Conservation (phyloP, 2,113 vertebrate species). For the Ceyx melanurus region DNA sequence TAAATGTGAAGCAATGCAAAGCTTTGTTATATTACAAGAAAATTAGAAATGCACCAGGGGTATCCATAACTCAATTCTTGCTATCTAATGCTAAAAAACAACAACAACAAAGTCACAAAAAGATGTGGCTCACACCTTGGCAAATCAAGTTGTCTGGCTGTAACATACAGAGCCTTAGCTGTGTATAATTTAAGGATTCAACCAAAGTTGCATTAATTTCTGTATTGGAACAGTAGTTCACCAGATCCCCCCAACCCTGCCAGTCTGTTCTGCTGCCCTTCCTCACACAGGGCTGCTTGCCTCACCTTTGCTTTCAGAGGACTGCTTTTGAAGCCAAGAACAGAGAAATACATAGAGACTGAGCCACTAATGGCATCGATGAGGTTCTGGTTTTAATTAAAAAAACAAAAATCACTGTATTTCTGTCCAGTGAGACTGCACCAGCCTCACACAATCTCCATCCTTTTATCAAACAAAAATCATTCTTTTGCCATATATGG, state of each 20-base stretch:
- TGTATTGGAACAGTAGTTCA: neutral
- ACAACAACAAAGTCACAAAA: neutral
- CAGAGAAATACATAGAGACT: neutral
- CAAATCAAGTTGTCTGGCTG: neutral
- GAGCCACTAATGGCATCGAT: neutral
- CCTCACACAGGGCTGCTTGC: neutral
- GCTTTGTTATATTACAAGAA: neutral
- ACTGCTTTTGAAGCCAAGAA: neutral
- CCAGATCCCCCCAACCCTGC: neutral
- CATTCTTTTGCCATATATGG: neutral
- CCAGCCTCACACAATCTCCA: neutral
- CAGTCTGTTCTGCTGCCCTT: neutral
- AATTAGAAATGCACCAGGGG: neutral
- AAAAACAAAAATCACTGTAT: neutral
- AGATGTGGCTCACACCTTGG: neutral
- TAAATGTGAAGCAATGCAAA: neutral
- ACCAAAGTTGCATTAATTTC: neutral
- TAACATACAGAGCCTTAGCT: neutral
- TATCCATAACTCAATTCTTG: neutral
- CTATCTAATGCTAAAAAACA: neutral
- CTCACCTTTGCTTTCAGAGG: conserved; percentile 4
- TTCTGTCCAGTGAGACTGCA: conserved; percentile 5
- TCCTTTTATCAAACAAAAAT: conserved; percentile 20
- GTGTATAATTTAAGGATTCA: neutral
- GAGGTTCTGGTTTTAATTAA: conserved; percentile 36